A percentile compares a stretch with the other conserved stretches of the same genome.
Conservation (phyloP, 2,888 invertebrate genomes). For the Euplagia quadripunctaria region DNA sequence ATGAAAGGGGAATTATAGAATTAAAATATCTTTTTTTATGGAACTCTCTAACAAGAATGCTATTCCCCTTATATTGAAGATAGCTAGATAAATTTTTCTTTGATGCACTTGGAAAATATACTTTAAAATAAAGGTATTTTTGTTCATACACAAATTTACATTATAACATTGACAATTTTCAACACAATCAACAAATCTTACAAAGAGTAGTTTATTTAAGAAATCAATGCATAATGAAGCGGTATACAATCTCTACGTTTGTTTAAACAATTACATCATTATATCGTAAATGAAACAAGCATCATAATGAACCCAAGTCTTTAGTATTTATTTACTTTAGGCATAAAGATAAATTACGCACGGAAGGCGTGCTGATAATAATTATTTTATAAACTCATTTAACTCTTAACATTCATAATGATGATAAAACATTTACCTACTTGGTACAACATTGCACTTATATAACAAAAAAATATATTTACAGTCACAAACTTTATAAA, state of each 20-base stretch:
- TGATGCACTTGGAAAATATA: neutral
- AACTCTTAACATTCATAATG: neutral
- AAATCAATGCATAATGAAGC: slow-evolving; percentile 41
- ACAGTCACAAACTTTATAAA: neutral
- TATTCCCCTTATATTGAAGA: neutral
- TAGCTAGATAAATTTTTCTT: neutral
- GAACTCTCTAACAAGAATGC: slow-evolving; percentile 9
- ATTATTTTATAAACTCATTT: slow-evolving; percentile 27
- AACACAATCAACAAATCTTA: slow-evolving; percentile 22
- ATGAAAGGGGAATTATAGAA: neutral
- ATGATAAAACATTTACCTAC: slow-evolving; percentile 3
- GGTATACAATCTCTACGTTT: slow-evolving; percentile 40
- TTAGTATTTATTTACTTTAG: slow-evolving; percentile 38
- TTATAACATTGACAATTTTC: neutral
- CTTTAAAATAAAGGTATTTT: neutral
- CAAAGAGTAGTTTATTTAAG: slow-evolving; percentile 34
- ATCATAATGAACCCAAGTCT: slow-evolving; percentile 36
- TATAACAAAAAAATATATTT: neutral
- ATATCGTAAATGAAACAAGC: slow-evolving; percentile 60
- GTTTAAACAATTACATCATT: slow-evolving; percentile 56
- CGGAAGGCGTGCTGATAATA: slow-evolving; percentile 35
- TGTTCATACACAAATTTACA: neutral
- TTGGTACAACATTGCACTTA: neutral
- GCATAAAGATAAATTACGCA: slow-evolving; percentile 37
- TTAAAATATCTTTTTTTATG: slow-evolving; percentile 20